phyloP scores from a whole-genome alignment of 2,113 vertebrate genomes.

The Phalacrocorax brasilianus region DNA sequence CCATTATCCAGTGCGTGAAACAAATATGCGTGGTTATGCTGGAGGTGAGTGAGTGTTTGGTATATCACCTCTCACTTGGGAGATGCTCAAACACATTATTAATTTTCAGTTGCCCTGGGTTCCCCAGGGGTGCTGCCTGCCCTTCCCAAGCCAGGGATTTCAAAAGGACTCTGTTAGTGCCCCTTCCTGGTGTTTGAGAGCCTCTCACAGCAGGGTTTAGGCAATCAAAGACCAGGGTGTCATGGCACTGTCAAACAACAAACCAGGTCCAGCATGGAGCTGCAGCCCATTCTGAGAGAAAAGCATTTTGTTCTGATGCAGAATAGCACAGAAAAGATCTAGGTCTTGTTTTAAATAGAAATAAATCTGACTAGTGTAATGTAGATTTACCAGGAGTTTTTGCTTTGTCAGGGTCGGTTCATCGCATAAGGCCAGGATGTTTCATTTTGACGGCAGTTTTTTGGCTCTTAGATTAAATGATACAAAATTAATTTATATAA shows the following conservation, averaged over 20 bases:
- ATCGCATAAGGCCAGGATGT: background rate
- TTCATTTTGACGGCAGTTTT: background rate
- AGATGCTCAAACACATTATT: background rate
- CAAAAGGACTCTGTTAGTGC: too few species aligned
- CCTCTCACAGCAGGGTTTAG: background rate
- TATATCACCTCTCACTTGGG: accelerated
- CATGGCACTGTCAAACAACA: background rate
- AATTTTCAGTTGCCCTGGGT: background rate
- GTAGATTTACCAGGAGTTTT: background rate
- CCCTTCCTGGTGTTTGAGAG: background rate
- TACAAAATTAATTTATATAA: background rate
- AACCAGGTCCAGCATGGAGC: background rate
- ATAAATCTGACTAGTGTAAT: background rate
- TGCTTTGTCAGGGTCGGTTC: background rate
- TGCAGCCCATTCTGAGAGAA: background rate
- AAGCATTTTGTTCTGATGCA: background rate
- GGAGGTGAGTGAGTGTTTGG: constrained; percentile 71
- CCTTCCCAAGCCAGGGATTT: background rate
- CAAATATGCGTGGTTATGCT: constrained; percentile 94
- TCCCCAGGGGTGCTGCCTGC: background rate
- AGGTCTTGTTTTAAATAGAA: background rate
- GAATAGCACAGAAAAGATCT: background rate
- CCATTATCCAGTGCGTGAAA: constrained; percentile 92
- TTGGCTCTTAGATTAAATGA: background rate
- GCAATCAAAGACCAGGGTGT: background rate